These are phyloP conservation scores for Scaptomyza reducta DNA, from an alignment of 2,888 invertebrate species.

Conservation along the genomic window DNA sequence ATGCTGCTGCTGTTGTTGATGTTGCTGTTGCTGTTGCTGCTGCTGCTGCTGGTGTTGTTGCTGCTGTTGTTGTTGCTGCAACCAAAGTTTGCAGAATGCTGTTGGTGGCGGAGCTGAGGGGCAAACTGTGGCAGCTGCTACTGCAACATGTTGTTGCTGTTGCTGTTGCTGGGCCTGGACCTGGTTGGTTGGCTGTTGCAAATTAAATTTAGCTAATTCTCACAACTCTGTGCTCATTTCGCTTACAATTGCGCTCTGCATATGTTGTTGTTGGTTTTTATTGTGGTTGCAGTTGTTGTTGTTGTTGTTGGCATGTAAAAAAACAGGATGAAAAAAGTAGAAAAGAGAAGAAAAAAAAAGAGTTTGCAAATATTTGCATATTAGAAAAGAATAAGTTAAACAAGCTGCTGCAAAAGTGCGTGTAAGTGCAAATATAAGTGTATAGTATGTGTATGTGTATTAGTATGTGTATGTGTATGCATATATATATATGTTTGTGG, in stretches of 20 bases:
- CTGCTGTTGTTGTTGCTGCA: conserved; percentile 77
- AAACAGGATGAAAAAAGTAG: neutral
- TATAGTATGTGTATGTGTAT: conserved; percentile 19
- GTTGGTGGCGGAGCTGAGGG: conserved; percentile 77
- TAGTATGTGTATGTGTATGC: conserved; percentile 10
- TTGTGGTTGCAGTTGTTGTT: conserved; percentile 28
- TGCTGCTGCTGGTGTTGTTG: conserved; percentile 52
- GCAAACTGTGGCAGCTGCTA: conserved; percentile 37
- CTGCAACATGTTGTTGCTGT: conserved; percentile 38
- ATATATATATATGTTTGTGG: conserved; percentile 6
- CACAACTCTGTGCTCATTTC: conserved; percentile 90
- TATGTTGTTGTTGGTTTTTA: conserved; percentile 39
- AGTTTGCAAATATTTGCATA: conserved; percentile 53
- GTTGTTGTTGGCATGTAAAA: conserved; percentile 36
- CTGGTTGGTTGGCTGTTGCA: conserved; percentile 71
- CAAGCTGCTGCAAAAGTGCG: conserved; percentile 31
- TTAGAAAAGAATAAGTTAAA: conserved; percentile 54
- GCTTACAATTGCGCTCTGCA: conserved; percentile 85
- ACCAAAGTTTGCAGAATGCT: conserved; percentile 81
- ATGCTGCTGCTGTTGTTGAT: conserved; percentile 55
- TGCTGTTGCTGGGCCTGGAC: conserved; percentile 50
- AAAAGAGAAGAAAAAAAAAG: neutral
- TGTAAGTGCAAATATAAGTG: conserved; percentile 5
- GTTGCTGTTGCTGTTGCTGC: conserved; percentile 46
- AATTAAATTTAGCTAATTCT: conserved; percentile 83